Evolutionary conservation across 2,113 vertebrate genomes (phyloP), one percentile per base, ranked within the genome.

Genomic region (Cebidichthys violaceus): DNA sequence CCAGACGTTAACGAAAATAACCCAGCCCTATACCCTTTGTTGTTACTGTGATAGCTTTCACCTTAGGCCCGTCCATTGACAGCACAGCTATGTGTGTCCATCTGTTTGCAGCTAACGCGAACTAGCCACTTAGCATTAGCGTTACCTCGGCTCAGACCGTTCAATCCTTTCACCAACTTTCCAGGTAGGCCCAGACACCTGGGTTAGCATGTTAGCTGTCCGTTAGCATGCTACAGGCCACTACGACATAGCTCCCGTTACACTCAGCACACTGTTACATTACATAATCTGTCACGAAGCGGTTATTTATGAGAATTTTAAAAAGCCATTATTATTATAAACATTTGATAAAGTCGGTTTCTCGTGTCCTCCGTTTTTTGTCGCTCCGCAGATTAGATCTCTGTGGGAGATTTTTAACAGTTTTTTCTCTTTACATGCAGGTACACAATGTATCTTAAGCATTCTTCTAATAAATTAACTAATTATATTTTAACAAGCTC

Each of bases 101-200:
- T 60, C 47, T 14, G 3, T 50, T 52, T 5, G 45, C 18, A 83
- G 78, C 71, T 68, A 5, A n/a, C 0, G 65, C 9, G 1, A 83
- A 8, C 27, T 86, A 88, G 85, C 86, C 62, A 24, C 75, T 70
- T 90, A 85, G 92, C 89, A 77, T 17, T 4, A 31, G 18, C 55
- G 55, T 79, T 54, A 55, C 75, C 69, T 37, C 68, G 10, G 83
- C 82, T 86, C 81, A 87, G 17, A 39, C 68, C 55, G 54, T 70
- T 33, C 87, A 60, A 77, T 86, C 84, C 86, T 0, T 55, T 78
- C 18, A 71, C 22, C 55, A 69, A 79, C 62, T 86, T 71, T 59
- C 5, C 86, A 91, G 89, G 86, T 89, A 84, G 90, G 89, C 86
- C 90, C 18, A 39, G 55, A 77, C 90, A 89, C 91, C 90, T 89